Conservation (phyloP, 2,888 invertebrate genomes). For the Acrocera orbiculus region DNA sequence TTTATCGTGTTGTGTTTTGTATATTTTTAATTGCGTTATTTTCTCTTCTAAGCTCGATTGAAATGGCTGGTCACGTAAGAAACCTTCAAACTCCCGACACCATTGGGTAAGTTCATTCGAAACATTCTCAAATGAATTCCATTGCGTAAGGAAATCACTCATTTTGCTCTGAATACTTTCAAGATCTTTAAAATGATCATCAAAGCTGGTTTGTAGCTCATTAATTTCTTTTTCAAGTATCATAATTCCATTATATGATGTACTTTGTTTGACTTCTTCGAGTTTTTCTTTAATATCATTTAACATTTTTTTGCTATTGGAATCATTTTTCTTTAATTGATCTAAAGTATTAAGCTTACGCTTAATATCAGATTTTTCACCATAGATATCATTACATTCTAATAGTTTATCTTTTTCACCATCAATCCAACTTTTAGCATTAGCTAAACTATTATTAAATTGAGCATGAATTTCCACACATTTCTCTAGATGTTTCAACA, state of each 20-base stretch:
- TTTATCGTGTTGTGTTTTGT: slow-evolving; percentile 54
- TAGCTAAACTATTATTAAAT: slow-evolving; percentile 53
- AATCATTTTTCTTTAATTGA: slow-evolving; percentile 45
- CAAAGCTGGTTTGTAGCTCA: slow-evolving; percentile 46
- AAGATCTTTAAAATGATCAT: slow-evolving; percentile 48
- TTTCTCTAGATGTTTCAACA: slow-evolving; percentile 65
- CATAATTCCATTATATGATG: slow-evolving; percentile 61
- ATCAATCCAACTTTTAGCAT: slow-evolving; percentile 67
- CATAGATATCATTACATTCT: slow-evolving; percentile 65
- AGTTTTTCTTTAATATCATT: slow-evolving; percentile 50
- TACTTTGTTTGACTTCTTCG: slow-evolving; percentile 51
- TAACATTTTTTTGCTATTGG: slow-evolving; percentile 45
- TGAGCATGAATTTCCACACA: slow-evolving; percentile 74
- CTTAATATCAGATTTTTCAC: slow-evolving; percentile 66
- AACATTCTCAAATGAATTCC: slow-evolving; percentile 73
- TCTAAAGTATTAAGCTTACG: slow-evolving; percentile 49
- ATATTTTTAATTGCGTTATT: slow-evolving; percentile 49
- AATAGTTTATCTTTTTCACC: slow-evolving; percentile 61
- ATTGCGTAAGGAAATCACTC: slow-evolving; percentile 55
- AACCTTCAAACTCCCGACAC: slow-evolving; percentile 68
- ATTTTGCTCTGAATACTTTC: slow-evolving; percentile 54
- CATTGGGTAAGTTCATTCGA: slow-evolving; percentile 68
- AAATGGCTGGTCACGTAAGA: slow-evolving; percentile 71
- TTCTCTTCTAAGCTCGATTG: slow-evolving; percentile 70
- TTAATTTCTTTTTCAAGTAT: slow-evolving; percentile 55